Percentiles rank a stretch among this genome's conserved stretches.
phyloP scores from a whole-genome alignment of 1,140 invertebrate genomes.

The Idris sp. region DNA sequence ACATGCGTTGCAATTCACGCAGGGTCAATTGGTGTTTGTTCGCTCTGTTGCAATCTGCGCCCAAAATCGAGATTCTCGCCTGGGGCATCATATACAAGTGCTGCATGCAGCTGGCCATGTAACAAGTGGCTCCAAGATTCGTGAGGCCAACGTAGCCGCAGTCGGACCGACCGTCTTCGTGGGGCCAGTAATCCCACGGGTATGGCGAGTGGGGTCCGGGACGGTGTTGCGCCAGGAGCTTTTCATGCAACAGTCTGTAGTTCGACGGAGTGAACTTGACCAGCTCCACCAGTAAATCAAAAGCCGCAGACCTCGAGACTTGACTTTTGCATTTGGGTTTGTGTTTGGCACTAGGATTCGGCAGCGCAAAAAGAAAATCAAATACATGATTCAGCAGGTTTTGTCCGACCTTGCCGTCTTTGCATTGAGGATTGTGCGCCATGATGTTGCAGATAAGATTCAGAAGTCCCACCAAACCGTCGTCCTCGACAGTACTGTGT shows the following conservation, averaged over 20 bases:
- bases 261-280: constrained; percentile 91
- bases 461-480: constrained; percentile 92
- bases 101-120: constrained; percentile 98
- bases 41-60: constrained; percentile 82
- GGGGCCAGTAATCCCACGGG: constrained; percentile 98
- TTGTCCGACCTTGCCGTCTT: constrained; percentile 87
- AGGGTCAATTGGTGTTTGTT: constrained; percentile 90
- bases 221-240: constrained; percentile 90
- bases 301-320: constrained; percentile 90
- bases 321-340: constrained; percentile 96
- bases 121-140: constrained; percentile 96
- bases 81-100: constrained; percentile 98
- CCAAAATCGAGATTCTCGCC: constrained; percentile 88
- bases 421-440: constrained; percentile 92
- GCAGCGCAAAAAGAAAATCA: constrained; percentile 92
- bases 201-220: constrained; percentile 90
- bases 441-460: constrained; percentile 91
- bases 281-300: constrained; percentile 92
- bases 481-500: constrained; percentile 90
- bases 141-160: constrained; percentile 96
- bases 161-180: constrained; percentile 94
- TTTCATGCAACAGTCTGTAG: constrained; percentile 89
- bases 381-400: constrained; percentile 87
- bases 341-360: constrained; percentile 89
- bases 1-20: constrained; percentile 94